Evolutionary conservation across 1,140 invertebrate genomes (phyloP), one percentile per base, ranked within the genome.

Genomic region (Neodiprion fabricii): DNA sequence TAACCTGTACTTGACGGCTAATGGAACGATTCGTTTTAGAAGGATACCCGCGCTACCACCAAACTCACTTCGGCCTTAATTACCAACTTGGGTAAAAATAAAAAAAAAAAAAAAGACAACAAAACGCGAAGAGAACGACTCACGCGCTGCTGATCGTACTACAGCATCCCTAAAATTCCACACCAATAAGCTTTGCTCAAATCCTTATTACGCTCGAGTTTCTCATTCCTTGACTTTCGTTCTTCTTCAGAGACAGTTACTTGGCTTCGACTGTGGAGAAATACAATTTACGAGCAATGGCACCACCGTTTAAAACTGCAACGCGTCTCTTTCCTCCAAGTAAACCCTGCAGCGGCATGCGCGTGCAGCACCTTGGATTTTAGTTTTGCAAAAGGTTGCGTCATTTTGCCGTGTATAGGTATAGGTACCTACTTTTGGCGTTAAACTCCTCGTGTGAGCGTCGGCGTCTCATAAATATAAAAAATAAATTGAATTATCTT

Each of bases 401-500:
- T 40, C 28, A 40, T 40, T 40, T 40, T 40, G 28, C 28, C 28
- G 5, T 5, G 28, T 40, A 40, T 40, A 5, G 28, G 28, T 40
- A 21, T 21, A 21, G 17, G 17, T 21, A 21, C 17, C 17, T 21
- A 21, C 17, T 21, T n/a, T 53, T n/a, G 50, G 50, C 50, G 50
- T 53, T 53, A 61, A 61, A 12, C n/a, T 61, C 53, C n/a, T 61
- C 9, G 9, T 5, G n/a, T 61, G 4, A 61, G 9, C 53, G 68
- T 23, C 68, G 68, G 75, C 48, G 72, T 74, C 74, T 71, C 74
- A 77, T 79, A 79, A 79, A 80, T 79, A 79, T 75, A 71, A 77
- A 74, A 79, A 80, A 79, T 80, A 79, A 80, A 80, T 79, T 81
- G 77, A 80, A 80, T 80, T 80, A 79, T 80, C 73, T 61, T 53